A percentile compares a stretch with the other conserved stretches of the same genome.
phyloP scores from a whole-genome alignment of 1,140 invertebrate species.

The Galendromus occidentalis region DNA sequence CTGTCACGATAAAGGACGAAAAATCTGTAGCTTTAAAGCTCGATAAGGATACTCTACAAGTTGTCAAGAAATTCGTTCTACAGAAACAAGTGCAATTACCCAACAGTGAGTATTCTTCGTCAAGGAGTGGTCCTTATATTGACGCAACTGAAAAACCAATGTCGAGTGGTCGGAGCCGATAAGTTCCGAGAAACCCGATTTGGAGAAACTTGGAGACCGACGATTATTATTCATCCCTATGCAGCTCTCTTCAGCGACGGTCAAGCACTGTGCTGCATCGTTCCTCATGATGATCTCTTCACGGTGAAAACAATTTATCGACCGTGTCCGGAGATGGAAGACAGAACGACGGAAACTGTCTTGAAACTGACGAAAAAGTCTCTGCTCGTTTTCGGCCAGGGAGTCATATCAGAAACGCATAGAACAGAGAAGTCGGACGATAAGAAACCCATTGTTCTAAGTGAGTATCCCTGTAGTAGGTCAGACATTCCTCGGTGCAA shows the following conservation, averaged over 20 bases:
- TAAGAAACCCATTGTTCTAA: too few relatives aligned
- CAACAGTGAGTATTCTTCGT: neutral
- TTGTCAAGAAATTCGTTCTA: neutral
- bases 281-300: neutral
- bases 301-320: conserved; percentile 2
- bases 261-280: neutral
- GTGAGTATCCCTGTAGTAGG: too few relatives aligned
- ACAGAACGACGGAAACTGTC: neutral
- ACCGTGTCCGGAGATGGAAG: neutral
- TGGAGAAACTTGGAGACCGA: too few relatives aligned
- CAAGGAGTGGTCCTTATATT: neutral
- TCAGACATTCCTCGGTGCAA: too few relatives aligned
- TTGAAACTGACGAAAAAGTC: conserved; percentile 1
- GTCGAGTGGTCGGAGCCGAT: too few relatives aligned
- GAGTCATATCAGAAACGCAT: neutral
- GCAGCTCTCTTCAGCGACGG: conserved; percentile 11
- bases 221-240: neutral
- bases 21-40: neutral
- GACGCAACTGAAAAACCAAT: neutral
- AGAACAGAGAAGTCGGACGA: too few relatives aligned
- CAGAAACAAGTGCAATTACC: too few relatives aligned
- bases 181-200: too few relatives aligned
- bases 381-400: neutral
- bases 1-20: neutral
- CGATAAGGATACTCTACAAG: conserved; percentile 7